Evolutionary conservation across 2,113 vertebrate species (phyloP).

Genomic region (Asarcornis scutulata): DNA sequence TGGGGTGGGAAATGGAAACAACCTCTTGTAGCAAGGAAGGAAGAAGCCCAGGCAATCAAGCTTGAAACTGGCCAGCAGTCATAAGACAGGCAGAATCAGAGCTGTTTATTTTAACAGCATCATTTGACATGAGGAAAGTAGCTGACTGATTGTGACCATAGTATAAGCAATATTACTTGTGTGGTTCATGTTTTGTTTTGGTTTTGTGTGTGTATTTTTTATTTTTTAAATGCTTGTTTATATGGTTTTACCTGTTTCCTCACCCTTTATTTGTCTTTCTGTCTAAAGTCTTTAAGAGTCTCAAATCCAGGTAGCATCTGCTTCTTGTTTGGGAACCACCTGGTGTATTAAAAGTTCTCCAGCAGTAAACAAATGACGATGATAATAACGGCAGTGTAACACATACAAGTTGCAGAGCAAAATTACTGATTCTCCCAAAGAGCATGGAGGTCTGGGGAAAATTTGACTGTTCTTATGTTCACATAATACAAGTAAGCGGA

Average conservation of each 20-base stretch:
- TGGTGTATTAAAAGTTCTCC: background rate
- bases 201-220: background rate
- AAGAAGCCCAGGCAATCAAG: background rate
- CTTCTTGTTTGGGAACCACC: background rate
- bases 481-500: background rate
- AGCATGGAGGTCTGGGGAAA: background rate
- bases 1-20: background rate
- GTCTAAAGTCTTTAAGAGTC: background rate
- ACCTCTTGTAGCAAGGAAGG: background rate
- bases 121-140: background rate
- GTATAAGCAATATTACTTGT: background rate
- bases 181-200: background rate
- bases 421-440: background rate
- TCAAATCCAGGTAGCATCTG: background rate
- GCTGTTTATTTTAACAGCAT: background rate
- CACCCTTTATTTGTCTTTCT: background rate
- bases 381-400: background rate
- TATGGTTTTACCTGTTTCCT: background rate
- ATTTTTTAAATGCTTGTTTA: background rate
- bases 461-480: slow-evolving; percentile 3
- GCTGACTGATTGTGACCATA: background rate
- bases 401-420: background rate
- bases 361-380: slow-evolving; percentile 4
- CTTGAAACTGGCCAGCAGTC: background rate
- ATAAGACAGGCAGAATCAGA: background rate